phyloP scores from a whole-genome alignment of 2,797 vertebrate species.

The Amblyraja radiata region DNA sequence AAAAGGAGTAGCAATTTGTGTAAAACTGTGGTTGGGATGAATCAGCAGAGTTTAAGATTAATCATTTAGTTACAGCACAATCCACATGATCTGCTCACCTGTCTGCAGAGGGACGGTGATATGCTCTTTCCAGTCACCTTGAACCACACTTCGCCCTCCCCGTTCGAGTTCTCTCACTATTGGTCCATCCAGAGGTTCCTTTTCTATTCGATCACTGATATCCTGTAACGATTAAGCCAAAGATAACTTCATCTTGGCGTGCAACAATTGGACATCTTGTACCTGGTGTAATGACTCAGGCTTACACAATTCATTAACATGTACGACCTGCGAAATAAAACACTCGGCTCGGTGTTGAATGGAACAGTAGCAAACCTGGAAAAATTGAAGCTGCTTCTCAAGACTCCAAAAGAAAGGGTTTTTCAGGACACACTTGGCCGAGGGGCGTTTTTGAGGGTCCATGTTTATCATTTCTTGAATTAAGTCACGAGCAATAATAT shows the following conservation, averaged over 20 bases:
- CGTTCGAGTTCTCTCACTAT: constrained; percentile 85
- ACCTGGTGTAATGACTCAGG: background rate
- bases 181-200: constrained; percentile 81
- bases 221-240: constrained; percentile 62
- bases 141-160: constrained; percentile 84
- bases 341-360: background rate
- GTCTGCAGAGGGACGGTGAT: constrained; percentile 94
- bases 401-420: constrained; percentile 95
- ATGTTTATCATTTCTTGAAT: constrained; percentile 86
- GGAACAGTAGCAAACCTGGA: constrained; percentile 69
- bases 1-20: background rate
- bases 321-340: background rate
- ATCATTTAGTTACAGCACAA: background rate
- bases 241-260: background rate
- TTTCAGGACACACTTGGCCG: constrained; percentile 79
- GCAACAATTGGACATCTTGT: background rate
- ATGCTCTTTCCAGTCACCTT: constrained; percentile 87
- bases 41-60: background rate
- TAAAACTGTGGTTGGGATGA: background rate
- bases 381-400: constrained; percentile 94
- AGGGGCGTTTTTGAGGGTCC: constrained; percentile 79
- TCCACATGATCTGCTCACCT: constrained; percentile 56
- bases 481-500: constrained; percentile 75
- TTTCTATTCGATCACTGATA: constrained; percentile 94
- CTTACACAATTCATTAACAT: background rate